Evolutionary conservation across 2,113 vertebrate species (phyloP), one percentile per base, ranked within the genome.

Genomic region (Pomatostomus ruficeps): DNA sequence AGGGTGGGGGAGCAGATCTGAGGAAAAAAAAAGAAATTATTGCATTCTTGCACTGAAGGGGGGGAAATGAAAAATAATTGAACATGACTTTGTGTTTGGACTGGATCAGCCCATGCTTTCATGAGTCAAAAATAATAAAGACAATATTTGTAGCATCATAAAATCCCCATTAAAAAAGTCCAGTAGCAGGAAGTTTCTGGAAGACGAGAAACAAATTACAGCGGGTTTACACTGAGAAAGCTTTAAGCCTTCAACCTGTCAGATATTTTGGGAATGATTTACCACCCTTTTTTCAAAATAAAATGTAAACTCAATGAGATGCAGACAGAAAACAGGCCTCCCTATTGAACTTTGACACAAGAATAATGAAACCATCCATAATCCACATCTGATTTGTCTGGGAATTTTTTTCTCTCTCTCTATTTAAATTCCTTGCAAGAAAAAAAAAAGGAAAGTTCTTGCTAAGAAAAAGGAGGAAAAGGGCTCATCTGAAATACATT

Each of bases 281-380:
- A 93, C 51, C 59, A 83, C 17, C 1, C 12, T 93, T 93, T 94
- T 76, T 66, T 87, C 66, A 97, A 92, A 92, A 89, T 88, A 91
- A 91, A 85, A 89, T 87, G 42, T 85, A 91, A 95, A 94, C 42
- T 79, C 81, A 78, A 66, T 19, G 46, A 94, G 35, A 85, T 75
- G 21, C 36, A 91, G 91, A 91, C 87, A 96, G 62, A 95, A 96
- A 96, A 90, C 91, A 96, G 93, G 55, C 77, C 71, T 93, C 67
- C 35, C 8, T 79, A 48, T 26, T 89, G 81, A 96, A 80, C 78
- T 88, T 66, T 91, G 78, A 88, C 82, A 82, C 45, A 87, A 70
- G 71, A 74, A 73, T 88, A 92, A 93, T 70, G 67, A 95, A 96
- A 66, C 16, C 9, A 78, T 92, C 87, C 42, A 85, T 89, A 92